Base-by-base conservation (phyloP, 2,888 invertebrate species). In the Lordiphosa fenestrarum region DNA sequence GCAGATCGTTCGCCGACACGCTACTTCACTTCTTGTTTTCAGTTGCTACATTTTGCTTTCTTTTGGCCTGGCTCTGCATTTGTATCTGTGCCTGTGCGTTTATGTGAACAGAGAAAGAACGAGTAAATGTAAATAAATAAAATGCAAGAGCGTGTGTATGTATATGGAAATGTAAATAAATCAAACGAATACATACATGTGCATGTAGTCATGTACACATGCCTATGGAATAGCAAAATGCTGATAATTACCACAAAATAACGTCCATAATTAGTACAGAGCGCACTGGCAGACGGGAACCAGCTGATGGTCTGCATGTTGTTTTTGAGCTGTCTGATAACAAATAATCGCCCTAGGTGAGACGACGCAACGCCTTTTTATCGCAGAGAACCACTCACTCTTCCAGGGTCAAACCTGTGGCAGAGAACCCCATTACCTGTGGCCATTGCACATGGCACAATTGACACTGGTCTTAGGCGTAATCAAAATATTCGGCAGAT, bases 1-100 rank as follows among this genome's bases (percentile, higher is more conserved):
- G 82, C 81, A 76, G 82, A 76, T 82, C 83, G 71, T 66, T 74
- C 75, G 69, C 54, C 69, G 78, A 70, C 74, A 82, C 71, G 83
- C 83, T 82, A 82, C 83, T 82, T 77, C 54, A 74, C 57, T 76
- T 74, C 61, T 69, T 73, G 73, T 73, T 48, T 25, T 55, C 15
- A 33, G 57, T 56, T 55, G 56, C 58, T 73, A 59, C 58, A 61
- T 69, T 66, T 66, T 70, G 74, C 66, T 71, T 71, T 73, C 74
- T 71, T 73, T 66, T 47, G 52, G 61, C 53, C 64, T 56, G 52
- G 60, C 50, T 58, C 52, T 66, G 46, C 13, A 30, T 33, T 40
- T 50, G 37, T 40, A 40, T 38, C 10, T 33, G 30, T 40, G 33
- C 30, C 15, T 55, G 12, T 46, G n/a, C 9, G 23, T 41, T 42